phyloP scores from a whole-genome alignment of 1,140 invertebrate species.

The Drosophila ananassae region DNA sequence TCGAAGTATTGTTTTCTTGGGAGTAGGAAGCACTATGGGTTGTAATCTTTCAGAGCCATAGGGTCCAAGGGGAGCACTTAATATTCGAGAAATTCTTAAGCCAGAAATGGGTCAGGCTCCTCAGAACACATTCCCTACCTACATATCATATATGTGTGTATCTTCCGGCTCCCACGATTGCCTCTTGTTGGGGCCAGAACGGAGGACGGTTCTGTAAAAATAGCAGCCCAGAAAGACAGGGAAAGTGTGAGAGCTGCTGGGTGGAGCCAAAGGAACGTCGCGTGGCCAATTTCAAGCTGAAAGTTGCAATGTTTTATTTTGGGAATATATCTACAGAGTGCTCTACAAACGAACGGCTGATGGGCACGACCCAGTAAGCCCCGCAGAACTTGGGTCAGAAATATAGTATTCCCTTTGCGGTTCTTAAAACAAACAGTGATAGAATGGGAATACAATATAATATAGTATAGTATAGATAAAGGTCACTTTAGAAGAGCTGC shows the following conservation, averaged over 20 bases:
- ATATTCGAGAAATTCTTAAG: background rate
- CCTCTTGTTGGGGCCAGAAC: background rate
- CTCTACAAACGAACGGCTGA: background rate
- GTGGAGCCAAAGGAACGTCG: slow-evolving; percentile 11
- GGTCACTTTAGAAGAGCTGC: background rate
- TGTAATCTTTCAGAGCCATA: too few relatives aligned
- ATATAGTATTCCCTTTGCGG: too few relatives aligned
- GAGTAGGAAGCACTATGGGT: too few relatives aligned
- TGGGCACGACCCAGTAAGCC: too few relatives aligned
- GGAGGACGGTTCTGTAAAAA: slow-evolving; percentile 13
- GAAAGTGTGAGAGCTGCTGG: background rate
- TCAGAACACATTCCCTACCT: too few relatives aligned
- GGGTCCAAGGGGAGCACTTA: too few relatives aligned
- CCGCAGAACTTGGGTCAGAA: too few relatives aligned
- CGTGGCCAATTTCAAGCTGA: slow-evolving; percentile 49
- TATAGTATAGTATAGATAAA: too few relatives aligned
- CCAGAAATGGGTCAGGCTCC: background rate
- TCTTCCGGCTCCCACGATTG: background rate
- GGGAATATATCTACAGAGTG: slow-evolving; percentile 41
- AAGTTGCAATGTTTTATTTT: slow-evolving; percentile 78
- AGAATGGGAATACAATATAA: too few relatives aligned
- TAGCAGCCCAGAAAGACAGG: slow-evolving; percentile 8
- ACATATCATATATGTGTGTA: too few relatives aligned
- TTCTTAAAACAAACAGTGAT: too few relatives aligned
- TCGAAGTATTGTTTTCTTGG: too few relatives aligned